Evolutionary conservation across 92 coral and sea anemone genomes (phyloP).

Genomic region (Chrysogorgia sp.): DNA sequence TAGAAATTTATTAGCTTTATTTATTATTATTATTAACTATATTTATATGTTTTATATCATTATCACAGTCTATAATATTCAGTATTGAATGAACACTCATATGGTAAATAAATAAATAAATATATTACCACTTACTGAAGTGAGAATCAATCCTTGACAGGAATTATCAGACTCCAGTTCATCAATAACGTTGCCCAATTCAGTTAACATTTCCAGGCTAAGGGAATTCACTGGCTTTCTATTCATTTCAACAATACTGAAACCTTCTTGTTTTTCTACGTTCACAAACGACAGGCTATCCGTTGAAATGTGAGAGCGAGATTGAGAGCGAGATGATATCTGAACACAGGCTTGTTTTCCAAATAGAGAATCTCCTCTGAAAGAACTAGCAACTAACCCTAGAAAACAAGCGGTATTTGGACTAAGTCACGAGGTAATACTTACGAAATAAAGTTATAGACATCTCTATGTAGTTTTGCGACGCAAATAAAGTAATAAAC

Average conservation of each 20-base stretch:
- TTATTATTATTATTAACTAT: too few relatives aligned
- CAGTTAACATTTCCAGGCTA: constrained; percentile 77
- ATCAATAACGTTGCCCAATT: constrained; percentile 65
- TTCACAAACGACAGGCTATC: constrained; percentile 62
- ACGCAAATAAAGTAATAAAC: not conserved
- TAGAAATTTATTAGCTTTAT: too few relatives aligned
- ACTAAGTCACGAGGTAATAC: too few relatives aligned
- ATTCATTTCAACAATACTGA: constrained; percentile 68
- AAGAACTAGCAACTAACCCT: not conserved
- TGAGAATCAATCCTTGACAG: constrained; percentile 80
- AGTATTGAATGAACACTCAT: too few relatives aligned
- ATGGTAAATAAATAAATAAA: too few relatives aligned
- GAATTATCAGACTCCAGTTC: constrained; percentile 71
- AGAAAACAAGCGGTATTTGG: not conserved
- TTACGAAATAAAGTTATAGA: too few relatives aligned
- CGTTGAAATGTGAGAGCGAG: constrained; percentile 8
- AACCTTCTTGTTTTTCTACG: constrained; percentile 60
- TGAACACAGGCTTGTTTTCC: not conserved
- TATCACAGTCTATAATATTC: too few relatives aligned
- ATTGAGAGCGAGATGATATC: not conserved
- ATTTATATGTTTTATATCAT: too few relatives aligned
- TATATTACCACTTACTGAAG: constrained; percentile 72
- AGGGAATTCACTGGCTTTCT: constrained; percentile 94
- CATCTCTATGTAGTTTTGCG: not conserved
- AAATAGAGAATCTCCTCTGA: not conserved